Conservation (phyloP, 2,797 vertebrate species). For the Peromyscus nudipes region DNA sequence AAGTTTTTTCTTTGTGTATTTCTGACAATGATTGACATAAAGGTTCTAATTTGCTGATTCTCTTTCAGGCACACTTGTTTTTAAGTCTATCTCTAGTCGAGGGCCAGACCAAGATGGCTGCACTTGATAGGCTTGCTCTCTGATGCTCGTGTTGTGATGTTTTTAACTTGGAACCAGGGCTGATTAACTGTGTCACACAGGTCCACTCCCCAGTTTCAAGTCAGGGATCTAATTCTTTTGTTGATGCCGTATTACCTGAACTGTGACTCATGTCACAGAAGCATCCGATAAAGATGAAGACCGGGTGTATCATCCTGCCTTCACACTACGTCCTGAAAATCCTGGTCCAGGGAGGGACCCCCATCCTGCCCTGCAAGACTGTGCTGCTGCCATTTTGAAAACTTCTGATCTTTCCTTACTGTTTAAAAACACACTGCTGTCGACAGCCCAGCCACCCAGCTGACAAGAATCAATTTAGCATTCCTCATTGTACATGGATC, state of each 20-base stretch:
- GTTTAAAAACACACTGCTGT: neutral
- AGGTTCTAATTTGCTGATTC: neutral
- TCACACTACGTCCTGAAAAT: neutral
- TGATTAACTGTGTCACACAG: rapidly evolving
- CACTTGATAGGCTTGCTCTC: neutral
- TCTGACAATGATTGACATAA: neutral
- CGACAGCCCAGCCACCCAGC: constrained; percentile 51
- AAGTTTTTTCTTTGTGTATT: neutral
- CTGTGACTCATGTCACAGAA: neutral
- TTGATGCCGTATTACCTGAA: neutral
- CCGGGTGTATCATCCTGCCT: neutral
- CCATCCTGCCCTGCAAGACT: neutral
- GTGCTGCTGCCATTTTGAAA: neutral
- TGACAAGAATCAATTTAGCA: constrained; percentile 76
- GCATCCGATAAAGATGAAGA: neutral
- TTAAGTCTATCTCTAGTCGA: neutral
- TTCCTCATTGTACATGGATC: constrained; percentile 69
- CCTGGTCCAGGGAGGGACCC: neutral
- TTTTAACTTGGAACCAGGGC: neutral
- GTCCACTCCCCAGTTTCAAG: neutral
- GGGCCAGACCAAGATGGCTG: neutral
- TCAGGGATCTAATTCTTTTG: neutral
- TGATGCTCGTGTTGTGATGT: rapidly evolving
- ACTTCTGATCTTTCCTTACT: neutral
- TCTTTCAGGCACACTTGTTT: neutral